Evolutionary conservation across 2,797 vertebrate genomes (phyloP), one percentile per base, ranked within the genome.

Genomic region (Pogonophryne albipinna): DNA sequence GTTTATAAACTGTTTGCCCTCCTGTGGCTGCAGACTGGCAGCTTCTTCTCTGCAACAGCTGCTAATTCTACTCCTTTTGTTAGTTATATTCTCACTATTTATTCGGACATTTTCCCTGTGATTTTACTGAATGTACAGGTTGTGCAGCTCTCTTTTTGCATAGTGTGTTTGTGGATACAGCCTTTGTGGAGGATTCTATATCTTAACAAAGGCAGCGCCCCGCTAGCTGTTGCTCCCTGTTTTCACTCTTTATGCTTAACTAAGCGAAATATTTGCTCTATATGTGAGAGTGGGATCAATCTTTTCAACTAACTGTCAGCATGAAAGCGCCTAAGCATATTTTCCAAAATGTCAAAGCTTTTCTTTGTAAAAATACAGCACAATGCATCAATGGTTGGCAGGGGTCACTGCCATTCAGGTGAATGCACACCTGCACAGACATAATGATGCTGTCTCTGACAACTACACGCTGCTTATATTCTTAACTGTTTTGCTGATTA

Each of bases 351-450:
- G 51, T 69, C n/a, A 55, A 34, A 47, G n/a, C 51, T 23, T 58
- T 27, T n/a, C 27, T 71, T 23, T 38, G 23, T 31, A 56, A 49
- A 69, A 46, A 19, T 38, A 14, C 46, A 59, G 13, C 53, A 63
- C 15, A 27, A 8, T 58, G 59, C 13, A 47, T 10, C n/a, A 42
- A 12, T 42, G 10, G 27, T 9, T 66, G 38, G 41, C 47, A 66
- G 27, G 31, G 19, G 55, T 56, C 19, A 12, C 53, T 46, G 34
- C 38, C 15, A 46, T 17, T 55, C 55, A 71, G 44, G 47, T 63
- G 53, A 64, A 55, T 64, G 6, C 47, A 42, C 34, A 72, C 27
- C 4, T 61, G 52, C 13, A 1, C 44, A 78, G 20, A 71, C 41
- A 27, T 56, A 44, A 62, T 46, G 46, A 58, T 10, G 1, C 52